Evolutionary conservation across 2,113 vertebrate species (phyloP).

Genomic region (Panthera leo): DNA sequence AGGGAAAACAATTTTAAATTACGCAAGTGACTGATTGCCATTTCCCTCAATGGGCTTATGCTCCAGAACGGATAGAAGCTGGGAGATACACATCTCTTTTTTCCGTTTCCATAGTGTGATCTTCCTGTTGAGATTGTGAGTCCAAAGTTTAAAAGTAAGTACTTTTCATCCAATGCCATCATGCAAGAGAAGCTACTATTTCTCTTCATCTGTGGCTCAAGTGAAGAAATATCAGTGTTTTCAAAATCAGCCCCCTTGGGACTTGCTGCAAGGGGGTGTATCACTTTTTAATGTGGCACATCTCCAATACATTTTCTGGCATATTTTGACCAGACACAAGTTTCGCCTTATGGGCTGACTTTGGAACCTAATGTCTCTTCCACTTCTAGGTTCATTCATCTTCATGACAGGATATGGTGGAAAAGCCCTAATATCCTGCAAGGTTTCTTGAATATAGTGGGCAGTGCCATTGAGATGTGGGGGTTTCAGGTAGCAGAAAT

Average conservation of each 20-base stretch:
- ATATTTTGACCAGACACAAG: neutral
- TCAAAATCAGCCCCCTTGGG: rapidly evolving
- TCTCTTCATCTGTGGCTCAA: neutral
- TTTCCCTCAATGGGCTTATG: neutral
- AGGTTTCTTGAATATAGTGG: neutral
- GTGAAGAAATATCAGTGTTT: neutral
- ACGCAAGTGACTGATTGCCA: neutral
- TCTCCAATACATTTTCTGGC: neutral
- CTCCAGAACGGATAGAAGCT: neutral
- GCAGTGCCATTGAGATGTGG: neutral
- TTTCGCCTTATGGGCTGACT: neutral
- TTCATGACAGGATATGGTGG: neutral
- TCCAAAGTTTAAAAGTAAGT: neutral
- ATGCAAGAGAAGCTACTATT: neutral
- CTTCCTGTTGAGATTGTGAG: neutral
- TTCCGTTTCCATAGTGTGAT: neutral
- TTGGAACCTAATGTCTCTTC: neutral
- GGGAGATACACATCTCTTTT: neutral
- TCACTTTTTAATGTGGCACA: neutral
- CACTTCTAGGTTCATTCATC: neutral
- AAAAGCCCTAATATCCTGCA: neutral
- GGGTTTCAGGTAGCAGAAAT: neutral
- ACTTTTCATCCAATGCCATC: neutral
- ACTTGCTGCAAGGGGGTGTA: neutral
- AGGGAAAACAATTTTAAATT: neutral